Conservation (phyloP, 2,113 vertebrate genomes). For the Anguilla japonica region DNA sequence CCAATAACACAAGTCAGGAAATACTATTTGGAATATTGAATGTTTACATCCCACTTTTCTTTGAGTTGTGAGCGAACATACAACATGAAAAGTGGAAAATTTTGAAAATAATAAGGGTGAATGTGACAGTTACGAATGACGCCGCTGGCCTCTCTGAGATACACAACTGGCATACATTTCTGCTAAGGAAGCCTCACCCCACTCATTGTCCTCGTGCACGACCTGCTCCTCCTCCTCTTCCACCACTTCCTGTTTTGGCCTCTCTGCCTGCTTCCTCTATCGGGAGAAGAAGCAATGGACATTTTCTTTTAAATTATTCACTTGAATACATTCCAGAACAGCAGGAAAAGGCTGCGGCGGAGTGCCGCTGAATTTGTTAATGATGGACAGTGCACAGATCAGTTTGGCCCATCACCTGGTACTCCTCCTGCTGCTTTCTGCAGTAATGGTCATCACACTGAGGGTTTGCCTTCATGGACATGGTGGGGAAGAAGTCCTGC, state of each 20-base stretch:
- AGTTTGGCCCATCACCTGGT: conserved; percentile 70
- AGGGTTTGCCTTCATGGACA: conserved; percentile 94
- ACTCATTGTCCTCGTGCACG: conserved; percentile 90
- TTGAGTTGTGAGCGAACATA: background rate
- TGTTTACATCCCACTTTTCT: no score
- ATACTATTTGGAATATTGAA: background rate
- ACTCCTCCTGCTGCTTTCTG: conserved; percentile 83
- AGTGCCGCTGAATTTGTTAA: background rate
- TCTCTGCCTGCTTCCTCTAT: conserved; percentile 76
- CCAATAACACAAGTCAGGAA: background rate
- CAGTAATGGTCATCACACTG: conserved; percentile 86
- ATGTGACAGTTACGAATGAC: background rate
- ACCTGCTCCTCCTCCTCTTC: conserved; percentile 74
- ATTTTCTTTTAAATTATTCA: background rate
- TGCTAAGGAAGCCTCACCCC: conserved; percentile 73
- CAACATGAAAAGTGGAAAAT: background rate
- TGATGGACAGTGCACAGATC: background rate
- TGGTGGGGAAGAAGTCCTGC: conserved; percentile 95
- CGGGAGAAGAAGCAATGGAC: conserved; percentile 22
- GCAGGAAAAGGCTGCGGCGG: background rate
- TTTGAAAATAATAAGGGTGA: background rate
- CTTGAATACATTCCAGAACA: background rate
- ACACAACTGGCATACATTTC: background rate
- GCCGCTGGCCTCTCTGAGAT: background rate
- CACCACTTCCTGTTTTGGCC: conserved; percentile 71